Percentiles rank a stretch among this genome's conserved stretches.
phyloP scores from a whole-genome alignment of 2,888 invertebrate species.

The Eupithecia exiguata region DNA sequence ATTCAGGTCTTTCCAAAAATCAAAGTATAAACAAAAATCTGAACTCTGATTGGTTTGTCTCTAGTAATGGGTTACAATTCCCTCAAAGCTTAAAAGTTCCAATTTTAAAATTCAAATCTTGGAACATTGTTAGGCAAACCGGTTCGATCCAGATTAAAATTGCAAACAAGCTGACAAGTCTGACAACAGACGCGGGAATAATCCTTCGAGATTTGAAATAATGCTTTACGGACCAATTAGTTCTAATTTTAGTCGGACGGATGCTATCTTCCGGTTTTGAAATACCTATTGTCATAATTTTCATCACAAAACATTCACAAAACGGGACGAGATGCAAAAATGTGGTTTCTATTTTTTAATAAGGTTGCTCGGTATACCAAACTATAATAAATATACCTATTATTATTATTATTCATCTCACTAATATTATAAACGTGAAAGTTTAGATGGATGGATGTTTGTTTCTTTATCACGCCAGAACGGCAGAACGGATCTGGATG shows the following conservation, averaged over 20 bases:
- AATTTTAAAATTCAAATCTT: conserved; percentile 34
- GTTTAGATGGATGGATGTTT: too few relatives aligned
- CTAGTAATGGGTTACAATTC: not conserved
- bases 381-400: too few relatives aligned
- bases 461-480: too few relatives aligned
- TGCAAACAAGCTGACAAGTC: conserved; percentile 34
- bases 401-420: too few relatives aligned
- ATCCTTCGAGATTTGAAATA: conserved; percentile 13
- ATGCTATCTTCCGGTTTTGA: not conserved
- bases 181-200: conserved; percentile 24
- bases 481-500: too few relatives aligned
- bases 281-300: too few relatives aligned
- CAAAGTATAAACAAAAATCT: not conserved
- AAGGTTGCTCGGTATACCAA: too few relatives aligned
- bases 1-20: not conserved
- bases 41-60: not conserved
- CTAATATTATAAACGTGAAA: too few relatives aligned
- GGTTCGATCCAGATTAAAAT: conserved; percentile 30
- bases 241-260: not conserved
- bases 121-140: conserved; percentile 28
- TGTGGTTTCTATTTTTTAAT: not conserved
- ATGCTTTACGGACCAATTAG: conserved; percentile 14
- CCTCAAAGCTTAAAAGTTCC: conserved; percentile 10
- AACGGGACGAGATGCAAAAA: not conserved
- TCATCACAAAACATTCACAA: not conserved